Evolutionary conservation across 2,113 vertebrate species (phyloP).

Genomic region (Reinhardtius hippoglossoides): DNA sequence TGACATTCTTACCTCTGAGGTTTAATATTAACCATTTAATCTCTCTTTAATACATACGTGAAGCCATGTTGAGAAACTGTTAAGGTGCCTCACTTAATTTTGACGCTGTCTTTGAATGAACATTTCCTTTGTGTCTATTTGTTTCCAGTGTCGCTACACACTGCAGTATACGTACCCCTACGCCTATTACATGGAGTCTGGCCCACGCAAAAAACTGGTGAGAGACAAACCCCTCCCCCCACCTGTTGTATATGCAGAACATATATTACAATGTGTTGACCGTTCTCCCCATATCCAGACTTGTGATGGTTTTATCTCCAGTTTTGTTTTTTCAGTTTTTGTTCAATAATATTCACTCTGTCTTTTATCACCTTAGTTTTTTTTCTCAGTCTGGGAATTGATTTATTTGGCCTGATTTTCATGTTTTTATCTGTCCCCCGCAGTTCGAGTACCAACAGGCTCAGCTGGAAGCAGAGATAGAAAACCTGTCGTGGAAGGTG

Average conservation of each 20-base stretch:
- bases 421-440: constrained; percentile 16
- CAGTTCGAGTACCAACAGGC: constrained; percentile 99
- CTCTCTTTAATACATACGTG: too few relatives aligned
- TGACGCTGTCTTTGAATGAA: background rate
- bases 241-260: background rate
- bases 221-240: constrained; percentile 60
- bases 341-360: background rate
- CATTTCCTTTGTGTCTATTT: background rate
- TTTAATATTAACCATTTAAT: background rate
- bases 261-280: background rate
- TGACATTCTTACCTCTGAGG: background rate
- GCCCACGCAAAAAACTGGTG: constrained; percentile 97
- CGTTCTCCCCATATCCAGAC: background rate
- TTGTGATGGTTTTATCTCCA: background rate
- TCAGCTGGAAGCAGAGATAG: constrained; percentile 98
- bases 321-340: background rate
- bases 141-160: constrained; percentile 94
- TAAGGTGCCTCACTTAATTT: background rate
- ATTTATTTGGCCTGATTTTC: background rate
- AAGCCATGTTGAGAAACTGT: too few relatives aligned
- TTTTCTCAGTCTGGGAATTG: background rate
- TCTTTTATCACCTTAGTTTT: background rate
- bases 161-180: constrained; percentile 99
- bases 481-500: constrained; percentile 99
- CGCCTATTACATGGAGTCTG: constrained; percentile 99